Percentiles rank a stretch among this genome's conserved stretches.
Evolutionary conservation across 2,113 vertebrate genomes (phyloP).

Genomic region (Microcebus griseorufus): DNA sequence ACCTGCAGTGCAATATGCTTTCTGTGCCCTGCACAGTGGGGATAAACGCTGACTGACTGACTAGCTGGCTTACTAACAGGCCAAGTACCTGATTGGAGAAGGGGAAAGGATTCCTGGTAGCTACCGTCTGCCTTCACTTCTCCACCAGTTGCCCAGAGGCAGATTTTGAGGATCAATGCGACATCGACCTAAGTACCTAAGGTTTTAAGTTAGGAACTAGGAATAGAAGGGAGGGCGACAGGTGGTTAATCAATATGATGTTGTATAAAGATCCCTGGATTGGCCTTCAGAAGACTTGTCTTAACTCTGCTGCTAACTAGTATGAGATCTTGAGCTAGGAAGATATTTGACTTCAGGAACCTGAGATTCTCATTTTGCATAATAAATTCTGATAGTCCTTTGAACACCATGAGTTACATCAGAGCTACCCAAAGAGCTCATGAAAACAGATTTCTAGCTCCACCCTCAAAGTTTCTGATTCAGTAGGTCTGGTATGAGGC

Average conservation of each 20-base stretch:
- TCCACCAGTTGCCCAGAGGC: not conserved
- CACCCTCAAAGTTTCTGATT: not conserved
- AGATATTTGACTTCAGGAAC: not conserved
- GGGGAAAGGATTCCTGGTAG: not conserved
- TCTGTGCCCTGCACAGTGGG: not conserved
- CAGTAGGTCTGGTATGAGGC: not conserved
- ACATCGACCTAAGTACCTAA: not conserved
- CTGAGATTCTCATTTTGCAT: not conserved
- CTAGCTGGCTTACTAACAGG: not conserved
- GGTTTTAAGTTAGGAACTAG: not conserved
- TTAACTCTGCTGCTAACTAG: not conserved
- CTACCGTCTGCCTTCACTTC: not conserved
- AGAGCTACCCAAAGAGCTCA: not conserved
- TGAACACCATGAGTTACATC: not conserved
- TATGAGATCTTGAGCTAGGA: too few species aligned
- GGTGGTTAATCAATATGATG: not conserved
- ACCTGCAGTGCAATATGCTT: not conserved
- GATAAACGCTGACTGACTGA: not conserved
- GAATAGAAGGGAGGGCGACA: not conserved
- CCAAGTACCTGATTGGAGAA: not conserved
- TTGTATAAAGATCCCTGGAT: not conserved
- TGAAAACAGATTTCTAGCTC: not conserved
- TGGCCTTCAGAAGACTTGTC: not conserved
- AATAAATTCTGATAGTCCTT: not conserved
- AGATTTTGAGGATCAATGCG: not conserved